These are phyloP conservation scores for Luperina nickerlii DNA, from an alignment of 2,888 invertebrate genomes.

Conservation along the genomic window DNA sequence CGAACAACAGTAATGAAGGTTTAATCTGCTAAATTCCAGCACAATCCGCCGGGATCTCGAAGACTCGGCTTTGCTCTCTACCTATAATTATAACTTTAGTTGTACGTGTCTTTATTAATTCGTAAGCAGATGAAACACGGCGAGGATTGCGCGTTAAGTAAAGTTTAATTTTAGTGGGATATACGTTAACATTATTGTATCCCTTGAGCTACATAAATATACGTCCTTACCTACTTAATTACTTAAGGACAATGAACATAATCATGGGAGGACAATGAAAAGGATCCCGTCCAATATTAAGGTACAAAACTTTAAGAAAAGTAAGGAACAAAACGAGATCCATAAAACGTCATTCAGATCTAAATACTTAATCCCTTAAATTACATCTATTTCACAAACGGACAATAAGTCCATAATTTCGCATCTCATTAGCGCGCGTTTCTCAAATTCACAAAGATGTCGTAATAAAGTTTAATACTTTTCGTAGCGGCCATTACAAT, in stretches of 20 bases:
- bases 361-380: constrained; percentile 48
- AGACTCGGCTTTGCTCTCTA: constrained; percentile 73
- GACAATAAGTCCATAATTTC: constrained; percentile 58
- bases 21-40: constrained; percentile 83
- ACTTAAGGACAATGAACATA: background rate
- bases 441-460: constrained; percentile 71
- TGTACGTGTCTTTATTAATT: constrained; percentile 64
- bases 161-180: constrained; percentile 6
- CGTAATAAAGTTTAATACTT: constrained; percentile 81
- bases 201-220: background rate
- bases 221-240: background rate
- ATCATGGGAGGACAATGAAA: background rate
- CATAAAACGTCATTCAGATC: constrained; percentile 22
- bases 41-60: constrained; percentile 77
- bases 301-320: background rate
- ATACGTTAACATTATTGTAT: background rate
- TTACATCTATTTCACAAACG: constrained; percentile 55
- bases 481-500: constrained; percentile 79
- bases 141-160: constrained; percentile 20
- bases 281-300: background rate
- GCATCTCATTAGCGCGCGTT: constrained; percentile 58
- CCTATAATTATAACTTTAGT: constrained; percentile 70
- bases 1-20: constrained; percentile 86
- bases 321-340: constrained; percentile 18
- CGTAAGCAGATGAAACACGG: constrained; percentile 46